Percentiles rank a stretch among this genome's conserved stretches.
These are phyloP conservation scores for Galerucella pusilla DNA, from an alignment of 2,888 invertebrate species.

Conservation along the genomic window DNA sequence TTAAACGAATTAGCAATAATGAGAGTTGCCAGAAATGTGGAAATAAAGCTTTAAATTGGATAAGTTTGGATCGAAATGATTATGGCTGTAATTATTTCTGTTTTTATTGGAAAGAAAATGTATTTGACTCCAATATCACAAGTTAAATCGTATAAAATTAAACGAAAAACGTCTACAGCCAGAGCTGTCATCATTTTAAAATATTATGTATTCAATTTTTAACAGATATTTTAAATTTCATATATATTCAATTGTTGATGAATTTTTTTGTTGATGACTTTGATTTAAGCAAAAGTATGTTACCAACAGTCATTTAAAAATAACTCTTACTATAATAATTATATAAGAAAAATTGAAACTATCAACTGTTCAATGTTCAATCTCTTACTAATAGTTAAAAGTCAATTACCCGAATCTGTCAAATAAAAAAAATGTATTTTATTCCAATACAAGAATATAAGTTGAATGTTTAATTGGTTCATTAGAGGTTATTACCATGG, in stretches of 20 bases:
- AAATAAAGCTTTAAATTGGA: not conserved
- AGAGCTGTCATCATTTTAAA: too few species aligned
- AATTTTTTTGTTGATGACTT: too few species aligned
- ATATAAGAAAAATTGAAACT: not conserved
- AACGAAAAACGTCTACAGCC: too few species aligned
- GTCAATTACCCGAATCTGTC: conserved; percentile 4
- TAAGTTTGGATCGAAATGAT: not conserved
- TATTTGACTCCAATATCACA: not conserved
- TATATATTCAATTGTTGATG: too few species aligned
- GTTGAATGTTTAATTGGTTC: conserved; percentile 29
- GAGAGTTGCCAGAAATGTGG: not conserved
- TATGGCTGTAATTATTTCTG: not conserved
- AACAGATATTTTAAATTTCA: too few species aligned
- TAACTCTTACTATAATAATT: too few species aligned
- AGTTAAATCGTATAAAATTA: not conserved
- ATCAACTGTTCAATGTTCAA: not conserved
- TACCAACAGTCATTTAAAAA: too few species aligned
- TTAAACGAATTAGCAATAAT: not conserved
- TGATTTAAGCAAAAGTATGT: too few species aligned
- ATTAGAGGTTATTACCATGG: conserved; percentile 47
- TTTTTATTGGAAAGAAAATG: not conserved
- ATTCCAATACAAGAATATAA: not conserved
- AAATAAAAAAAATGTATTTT: not conserved
- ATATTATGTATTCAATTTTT: too few species aligned
- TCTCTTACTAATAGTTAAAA: not conserved